A percentile compares a stretch with the other conserved stretches of the same genome.
phyloP scores from a whole-genome alignment of 2,797 vertebrate genomes.

The Danio choprae region DNA sequence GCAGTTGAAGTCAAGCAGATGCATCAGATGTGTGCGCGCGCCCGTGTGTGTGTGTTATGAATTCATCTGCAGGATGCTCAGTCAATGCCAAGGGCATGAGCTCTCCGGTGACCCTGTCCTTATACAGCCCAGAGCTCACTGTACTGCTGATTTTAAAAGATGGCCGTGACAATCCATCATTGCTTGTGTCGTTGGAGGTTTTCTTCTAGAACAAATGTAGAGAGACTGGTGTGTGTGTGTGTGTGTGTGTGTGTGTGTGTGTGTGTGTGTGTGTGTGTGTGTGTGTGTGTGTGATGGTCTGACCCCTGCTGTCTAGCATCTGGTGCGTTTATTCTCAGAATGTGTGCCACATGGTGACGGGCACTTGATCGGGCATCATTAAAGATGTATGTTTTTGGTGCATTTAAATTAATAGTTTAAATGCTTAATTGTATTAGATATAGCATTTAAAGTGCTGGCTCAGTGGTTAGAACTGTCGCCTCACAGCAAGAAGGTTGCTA shows the following conservation, averaged over 20 bases:
- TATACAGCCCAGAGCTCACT: background rate
- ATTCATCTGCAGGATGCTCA: constrained; percentile 6
- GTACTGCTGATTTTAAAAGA: constrained; percentile 16
- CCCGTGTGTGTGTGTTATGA: background rate
- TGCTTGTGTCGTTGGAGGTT: background rate
- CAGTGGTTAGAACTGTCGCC: too few relatives aligned
- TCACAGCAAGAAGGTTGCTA: too few relatives aligned
- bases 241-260: too few relatives aligned
- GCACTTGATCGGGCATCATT: constrained; percentile 11
- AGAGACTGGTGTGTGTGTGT: too few relatives aligned
- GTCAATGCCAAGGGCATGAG: constrained; percentile 50
- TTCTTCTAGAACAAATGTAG: constrained; percentile 6
- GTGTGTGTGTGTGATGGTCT: constrained; percentile 14
- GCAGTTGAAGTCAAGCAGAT: background rate
- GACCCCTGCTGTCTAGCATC: constrained; percentile 43
- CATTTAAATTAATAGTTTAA: constrained; percentile 12
- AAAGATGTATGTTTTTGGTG: background rate
- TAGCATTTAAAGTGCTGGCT: background rate
- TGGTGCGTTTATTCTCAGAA: constrained; percentile 24
- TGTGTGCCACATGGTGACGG: constrained; percentile 31
- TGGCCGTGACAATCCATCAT: background rate
- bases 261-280: too few relatives aligned
- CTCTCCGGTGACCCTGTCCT: constrained; percentile 24
- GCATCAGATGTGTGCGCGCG: constrained; percentile 25
- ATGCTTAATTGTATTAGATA: background rate